Conservation (phyloP, 2,113 vertebrate genomes). For the Tachysurus fulvidraco region DNA sequence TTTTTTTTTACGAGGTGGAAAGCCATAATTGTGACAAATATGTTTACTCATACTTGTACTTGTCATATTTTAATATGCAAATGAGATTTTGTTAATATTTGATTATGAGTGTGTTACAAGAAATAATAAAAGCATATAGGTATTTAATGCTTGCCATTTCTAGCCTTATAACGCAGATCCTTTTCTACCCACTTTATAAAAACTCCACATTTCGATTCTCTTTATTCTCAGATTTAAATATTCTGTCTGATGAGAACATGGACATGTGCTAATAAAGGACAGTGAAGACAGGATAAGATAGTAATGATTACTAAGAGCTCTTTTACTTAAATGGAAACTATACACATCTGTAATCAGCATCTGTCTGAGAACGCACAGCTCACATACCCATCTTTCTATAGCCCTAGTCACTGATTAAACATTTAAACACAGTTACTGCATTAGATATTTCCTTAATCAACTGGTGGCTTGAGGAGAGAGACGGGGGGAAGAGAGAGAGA, state of each 20-base stretch:
- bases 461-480: slow-evolving; percentile 24
- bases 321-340: slow-evolving; percentile 40
- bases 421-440: slow-evolving; percentile 42
- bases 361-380: slow-evolving; percentile 23
- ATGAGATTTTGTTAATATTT: not conserved
- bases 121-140: slow-evolving; percentile 26
- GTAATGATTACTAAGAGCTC: slow-evolving; percentile 49
- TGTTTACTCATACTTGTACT: not conserved
- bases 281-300: slow-evolving; percentile 25
- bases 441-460: slow-evolving; percentile 37
- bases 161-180: not conserved
- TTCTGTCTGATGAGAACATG: slow-evolving; percentile 19
- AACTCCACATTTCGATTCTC: not conserved
- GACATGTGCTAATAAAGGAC: slow-evolving; percentile 36
- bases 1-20: not conserved
- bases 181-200: slow-evolving; percentile 2
- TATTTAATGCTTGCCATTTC: not conserved
- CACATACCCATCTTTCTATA: slow-evolving; percentile 25
- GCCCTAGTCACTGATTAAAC: slow-evolving; percentile 47
- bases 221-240: slow-evolving; percentile 2
- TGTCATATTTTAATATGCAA: not conserved
- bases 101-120: not conserved
- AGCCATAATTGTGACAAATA: not conserved
- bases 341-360: slow-evolving; percentile 50
- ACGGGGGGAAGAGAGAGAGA: not conserved